These are phyloP conservation scores for Aphelinus atriplicis DNA, from an alignment of 1,140 invertebrate genomes.

Conservation along the genomic window DNA sequence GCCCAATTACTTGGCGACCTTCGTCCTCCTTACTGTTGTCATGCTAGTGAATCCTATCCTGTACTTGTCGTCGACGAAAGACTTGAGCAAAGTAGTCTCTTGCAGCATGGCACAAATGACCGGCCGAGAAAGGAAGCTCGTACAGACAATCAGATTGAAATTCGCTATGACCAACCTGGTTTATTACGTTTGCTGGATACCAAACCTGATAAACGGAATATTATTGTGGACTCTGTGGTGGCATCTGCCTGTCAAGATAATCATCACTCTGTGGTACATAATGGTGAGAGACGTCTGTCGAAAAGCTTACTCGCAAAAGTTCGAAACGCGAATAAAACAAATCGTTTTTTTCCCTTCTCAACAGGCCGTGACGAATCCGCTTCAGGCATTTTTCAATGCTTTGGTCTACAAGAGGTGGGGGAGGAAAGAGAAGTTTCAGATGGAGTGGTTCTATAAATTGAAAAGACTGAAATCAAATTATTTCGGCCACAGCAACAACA, in stretches of 20 bases:
- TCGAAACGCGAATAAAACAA: too few species aligned
- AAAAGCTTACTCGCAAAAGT: too few species aligned
- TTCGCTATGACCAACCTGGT: constrained; percentile 80
- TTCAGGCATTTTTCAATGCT: constrained; percentile 83
- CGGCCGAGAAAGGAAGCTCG: constrained; percentile 75
- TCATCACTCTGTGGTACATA: constrained; percentile 81
- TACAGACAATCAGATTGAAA: constrained; percentile 76
- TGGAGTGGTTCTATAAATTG: constrained; percentile 58
- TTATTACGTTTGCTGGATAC: constrained; percentile 84
- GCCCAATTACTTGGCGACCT: constrained; percentile 82
- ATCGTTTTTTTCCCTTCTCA: constrained; percentile 35
- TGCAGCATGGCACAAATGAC: constrained; percentile 74
- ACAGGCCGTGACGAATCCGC: constrained; percentile 81
- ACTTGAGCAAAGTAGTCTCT: constrained; percentile 72
- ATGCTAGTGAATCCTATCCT: constrained; percentile 82
- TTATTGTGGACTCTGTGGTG: constrained; percentile 82
- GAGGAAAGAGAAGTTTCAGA: constrained; percentile 57
- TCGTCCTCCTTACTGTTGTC: constrained; percentile 75
- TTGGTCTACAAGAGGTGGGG: constrained; percentile 80
- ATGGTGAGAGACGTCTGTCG: constrained; percentile 71
- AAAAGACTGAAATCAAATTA: constrained; percentile 45
- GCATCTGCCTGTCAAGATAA: constrained; percentile 72
- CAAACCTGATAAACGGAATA: constrained; percentile 81
- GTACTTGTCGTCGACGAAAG: constrained; percentile 73
- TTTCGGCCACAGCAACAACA: constrained; percentile 36